Percentiles rank a stretch among this genome's conserved stretches.
phyloP scores from a whole-genome alignment of 2,797 vertebrate species.

The Tinamus major region DNA sequence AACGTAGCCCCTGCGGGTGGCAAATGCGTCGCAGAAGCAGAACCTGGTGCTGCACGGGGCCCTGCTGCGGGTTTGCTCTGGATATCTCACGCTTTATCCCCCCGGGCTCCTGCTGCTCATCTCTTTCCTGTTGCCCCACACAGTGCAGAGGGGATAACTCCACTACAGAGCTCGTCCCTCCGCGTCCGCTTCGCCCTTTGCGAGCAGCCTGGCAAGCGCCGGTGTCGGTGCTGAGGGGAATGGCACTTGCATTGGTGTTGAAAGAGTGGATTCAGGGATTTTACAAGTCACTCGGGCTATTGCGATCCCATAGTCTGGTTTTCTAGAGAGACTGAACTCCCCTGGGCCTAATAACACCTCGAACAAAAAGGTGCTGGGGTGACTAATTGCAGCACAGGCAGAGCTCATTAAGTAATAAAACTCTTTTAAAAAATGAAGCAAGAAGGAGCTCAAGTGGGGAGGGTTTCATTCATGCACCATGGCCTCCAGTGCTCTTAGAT shows the following conservation, averaged over 20 bases:
- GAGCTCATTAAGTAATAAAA: conserved; percentile 47
- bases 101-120: too few species aligned
- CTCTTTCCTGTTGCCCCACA: too few species aligned
- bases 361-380: background rate
- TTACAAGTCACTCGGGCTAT: background rate
- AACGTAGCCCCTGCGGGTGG: background rate
- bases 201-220: too few species aligned
- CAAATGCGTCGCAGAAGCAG: background rate
- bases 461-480: background rate
- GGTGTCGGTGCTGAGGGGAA: background rate
- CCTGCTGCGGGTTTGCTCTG: too few species aligned
- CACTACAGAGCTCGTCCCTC: too few species aligned
- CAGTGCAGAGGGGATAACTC: too few species aligned
- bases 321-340: background rate
- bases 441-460: background rate
- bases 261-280: background rate
- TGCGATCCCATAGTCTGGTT: background rate
- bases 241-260: background rate
- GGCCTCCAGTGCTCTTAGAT: background rate
- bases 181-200: too few species aligned
- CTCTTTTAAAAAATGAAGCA: background rate
- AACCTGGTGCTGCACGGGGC: background rate
- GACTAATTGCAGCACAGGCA: conserved; percentile 22
- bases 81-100: background rate
- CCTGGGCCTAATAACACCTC: background rate